These are phyloP conservation scores for Crenuchus spilurus DNA, from an alignment of 2,797 vertebrate genomes.

Conservation along the genomic window DNA sequence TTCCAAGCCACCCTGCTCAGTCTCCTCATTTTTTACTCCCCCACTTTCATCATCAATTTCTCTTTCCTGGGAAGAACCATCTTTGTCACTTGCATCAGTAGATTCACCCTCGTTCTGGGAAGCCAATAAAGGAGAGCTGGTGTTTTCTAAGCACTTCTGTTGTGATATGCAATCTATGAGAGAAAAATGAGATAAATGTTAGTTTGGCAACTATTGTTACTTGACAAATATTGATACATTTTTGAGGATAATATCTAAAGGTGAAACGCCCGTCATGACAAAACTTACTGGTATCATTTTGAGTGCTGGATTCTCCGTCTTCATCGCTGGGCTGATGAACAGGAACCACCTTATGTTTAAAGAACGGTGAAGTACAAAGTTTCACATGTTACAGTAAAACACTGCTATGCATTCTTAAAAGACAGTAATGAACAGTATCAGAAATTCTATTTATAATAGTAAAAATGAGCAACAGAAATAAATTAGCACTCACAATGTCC, in stretches of 20 bases:
- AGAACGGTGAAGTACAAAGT: conserved; percentile 2
- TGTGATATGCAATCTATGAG: conserved; percentile 69
- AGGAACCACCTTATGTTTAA: conserved; percentile 71
- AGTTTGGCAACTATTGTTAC: neutral
- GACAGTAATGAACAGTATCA: neutral
- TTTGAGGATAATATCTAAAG: neutral
- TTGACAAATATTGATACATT: neutral
- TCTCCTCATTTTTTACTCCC: conserved; percentile 64
- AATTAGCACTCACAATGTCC: conserved; percentile 79
- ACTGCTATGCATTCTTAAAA: neutral
- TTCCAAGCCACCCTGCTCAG: conserved; percentile 60
- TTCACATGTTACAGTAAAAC: neutral
- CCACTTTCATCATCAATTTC: conserved; percentile 70
- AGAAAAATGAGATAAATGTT: conserved; percentile 22
- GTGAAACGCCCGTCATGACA: neutral
- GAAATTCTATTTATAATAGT: conserved; percentile 12
- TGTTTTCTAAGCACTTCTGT: conserved; percentile 65
- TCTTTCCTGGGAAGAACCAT: conserved; percentile 50
- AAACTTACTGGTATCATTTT: conserved; percentile 68
- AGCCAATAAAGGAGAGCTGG: conserved; percentile 61
- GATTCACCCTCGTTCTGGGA: conserved; percentile 64
- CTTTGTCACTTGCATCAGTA: conserved; percentile 54
- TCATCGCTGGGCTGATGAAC: conserved; percentile 62
- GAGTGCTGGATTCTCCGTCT: conserved; percentile 60
- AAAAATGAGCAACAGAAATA: neutral